A percentile compares a stretch with the other conserved stretches of the same genome.
These are phyloP conservation scores for Bhutanitis thaidina DNA, from an alignment of 2,888 invertebrate genomes.

Conservation along the genomic window DNA sequence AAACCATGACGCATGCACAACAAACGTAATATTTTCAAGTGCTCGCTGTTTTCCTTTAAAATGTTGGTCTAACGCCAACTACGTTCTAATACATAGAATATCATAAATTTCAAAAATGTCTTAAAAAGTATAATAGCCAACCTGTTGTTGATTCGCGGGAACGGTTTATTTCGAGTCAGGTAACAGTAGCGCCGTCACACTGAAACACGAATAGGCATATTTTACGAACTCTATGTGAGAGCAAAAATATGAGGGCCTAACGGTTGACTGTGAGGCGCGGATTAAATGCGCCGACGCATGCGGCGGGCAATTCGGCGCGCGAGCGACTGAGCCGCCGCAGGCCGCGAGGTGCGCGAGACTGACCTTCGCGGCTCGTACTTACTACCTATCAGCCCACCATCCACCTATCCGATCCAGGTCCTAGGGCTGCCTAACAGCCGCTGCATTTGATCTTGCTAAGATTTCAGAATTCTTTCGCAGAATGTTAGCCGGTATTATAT, in stretches of 20 bases:
- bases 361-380: slow-evolving; percentile 14
- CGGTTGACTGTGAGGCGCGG: slow-evolving; percentile 1
- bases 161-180: not conserved
- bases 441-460: not conserved
- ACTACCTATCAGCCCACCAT: not conserved
- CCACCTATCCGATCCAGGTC: slow-evolving; percentile 3
- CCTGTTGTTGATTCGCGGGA: slow-evolving; percentile 5
- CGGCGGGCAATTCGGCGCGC: slow-evolving; percentile 45
- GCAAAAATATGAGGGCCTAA: no score
- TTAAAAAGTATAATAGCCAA: slow-evolving; percentile 23
- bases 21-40: slow-evolving; percentile 30
- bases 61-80: slow-evolving; percentile 41
- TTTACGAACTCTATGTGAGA: slow-evolving; percentile 3
- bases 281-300: slow-evolving; percentile 27
- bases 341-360: slow-evolving; percentile 17
- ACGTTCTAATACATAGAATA: slow-evolving; percentile 8
- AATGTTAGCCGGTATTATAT: not conserved
- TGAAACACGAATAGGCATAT: not conserved
- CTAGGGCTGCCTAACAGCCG: not conserved
- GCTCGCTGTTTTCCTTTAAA: slow-evolving; percentile 31
- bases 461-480: not conserved
- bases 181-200: slow-evolving; percentile 2
- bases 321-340: slow-evolving; percentile 43
- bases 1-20: slow-evolving; percentile 25
- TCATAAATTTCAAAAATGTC: not conserved